These are phyloP conservation scores for Pseudochirops corinnae DNA, from an alignment of 2,797 vertebrate species.

Conservation along the genomic window DNA sequence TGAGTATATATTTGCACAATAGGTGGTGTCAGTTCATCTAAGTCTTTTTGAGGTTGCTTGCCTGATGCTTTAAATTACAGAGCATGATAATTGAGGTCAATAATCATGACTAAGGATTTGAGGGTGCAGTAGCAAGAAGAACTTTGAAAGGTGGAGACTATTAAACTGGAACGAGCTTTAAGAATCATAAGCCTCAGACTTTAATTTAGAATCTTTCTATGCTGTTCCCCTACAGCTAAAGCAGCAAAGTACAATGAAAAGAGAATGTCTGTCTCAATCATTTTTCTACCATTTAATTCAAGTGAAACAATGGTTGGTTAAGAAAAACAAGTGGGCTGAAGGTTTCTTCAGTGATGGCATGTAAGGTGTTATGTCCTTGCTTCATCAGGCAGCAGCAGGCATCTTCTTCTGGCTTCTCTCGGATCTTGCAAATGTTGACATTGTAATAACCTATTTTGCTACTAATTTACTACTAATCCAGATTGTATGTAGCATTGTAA, in stretches of 20 bases:
- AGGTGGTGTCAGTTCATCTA: constrained; percentile 67
- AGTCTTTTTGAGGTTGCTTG: constrained; percentile 70
- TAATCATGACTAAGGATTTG: constrained; percentile 67
- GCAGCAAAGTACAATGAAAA: constrained; percentile 24
- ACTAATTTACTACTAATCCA: constrained; percentile 41
- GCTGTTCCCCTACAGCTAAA: constrained; percentile 50
- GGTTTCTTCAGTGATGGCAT: constrained; percentile 61
- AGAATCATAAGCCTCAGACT: background rate
- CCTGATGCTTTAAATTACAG: constrained; percentile 70
- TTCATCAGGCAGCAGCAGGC: constrained; percentile 24
- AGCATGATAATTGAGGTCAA: constrained; percentile 64
- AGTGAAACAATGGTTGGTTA: constrained; percentile 43
- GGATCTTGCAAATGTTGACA: constrained; percentile 50
- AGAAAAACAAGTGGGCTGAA: constrained; percentile 26
- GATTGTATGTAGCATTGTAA: constrained; percentile 24
- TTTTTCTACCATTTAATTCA: constrained; percentile 11
- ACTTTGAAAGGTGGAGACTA: constrained; percentile 55
- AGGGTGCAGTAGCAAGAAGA: constrained; percentile 61
- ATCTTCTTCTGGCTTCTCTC: constrained; percentile 44
- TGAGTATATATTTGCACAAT: constrained; percentile 73
- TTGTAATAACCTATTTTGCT: constrained; percentile 34
- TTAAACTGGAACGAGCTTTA: background rate
- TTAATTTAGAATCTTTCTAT: constrained; percentile 52
- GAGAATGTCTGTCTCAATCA: background rate
- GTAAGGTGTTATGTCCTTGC: constrained; percentile 46